A percentile compares a stretch with the other conserved stretches of the same genome.
Evolutionary conservation across 2,888 invertebrate species (phyloP).

Genomic region (Pseudolycoriella hygida): DNA sequence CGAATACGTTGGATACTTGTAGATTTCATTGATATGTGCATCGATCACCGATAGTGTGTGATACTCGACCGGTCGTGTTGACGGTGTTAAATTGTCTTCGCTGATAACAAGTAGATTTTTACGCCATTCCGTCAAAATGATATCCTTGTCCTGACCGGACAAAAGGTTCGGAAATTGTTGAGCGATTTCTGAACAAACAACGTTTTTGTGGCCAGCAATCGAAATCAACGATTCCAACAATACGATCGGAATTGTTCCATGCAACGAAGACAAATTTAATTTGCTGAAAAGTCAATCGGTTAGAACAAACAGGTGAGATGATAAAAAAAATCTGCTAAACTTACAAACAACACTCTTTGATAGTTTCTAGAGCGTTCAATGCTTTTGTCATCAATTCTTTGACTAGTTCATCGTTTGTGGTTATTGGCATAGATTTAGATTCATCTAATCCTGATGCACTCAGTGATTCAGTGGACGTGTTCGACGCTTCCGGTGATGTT

Average conservation of each 20-base stretch:
- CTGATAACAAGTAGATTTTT: constrained; percentile 22
- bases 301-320: neutral
- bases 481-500: neutral
- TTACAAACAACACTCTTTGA: constrained; percentile 19
- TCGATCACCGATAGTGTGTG: constrained; percentile 27
- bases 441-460: constrained; percentile 5
- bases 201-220: constrained; percentile 23
- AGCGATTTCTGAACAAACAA: constrained; percentile 22
- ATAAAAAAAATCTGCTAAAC: no score
- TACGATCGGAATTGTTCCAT: constrained; percentile 20
- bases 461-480: neutral
- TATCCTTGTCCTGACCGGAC: constrained; percentile 25
- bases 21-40: constrained; percentile 24
- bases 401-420: constrained; percentile 13
- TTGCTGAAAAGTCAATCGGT: constrained; percentile 10
- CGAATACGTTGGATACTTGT: constrained; percentile 21
- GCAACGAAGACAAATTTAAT: constrained; percentile 23
- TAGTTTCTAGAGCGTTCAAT: constrained; percentile 20
- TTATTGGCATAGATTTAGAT: constrained; percentile 6
- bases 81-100: constrained; percentile 20
- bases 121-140: constrained; percentile 25
- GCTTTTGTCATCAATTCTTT: constrained; percentile 22
- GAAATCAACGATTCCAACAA: constrained; percentile 24
- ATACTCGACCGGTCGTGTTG: constrained; percentile 24
- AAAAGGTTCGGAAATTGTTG: constrained; percentile 23